Evolutionary conservation across 2,113 vertebrate species (phyloP), one percentile per base, ranked within the genome.

Genomic region (Galemys pyrenaicus): DNA sequence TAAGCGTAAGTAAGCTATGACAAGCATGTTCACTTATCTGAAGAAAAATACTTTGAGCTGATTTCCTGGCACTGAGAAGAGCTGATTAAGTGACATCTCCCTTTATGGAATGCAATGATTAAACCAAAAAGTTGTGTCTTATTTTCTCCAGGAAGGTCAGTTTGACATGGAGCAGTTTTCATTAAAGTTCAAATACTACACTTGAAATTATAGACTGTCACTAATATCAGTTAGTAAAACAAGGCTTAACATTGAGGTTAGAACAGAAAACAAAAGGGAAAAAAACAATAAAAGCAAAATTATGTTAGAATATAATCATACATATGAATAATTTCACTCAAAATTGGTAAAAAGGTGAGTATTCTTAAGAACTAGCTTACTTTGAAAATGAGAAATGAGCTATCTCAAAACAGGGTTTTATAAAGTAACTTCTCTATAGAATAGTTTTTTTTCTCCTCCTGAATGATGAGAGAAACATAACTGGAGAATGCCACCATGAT

Each of bases 11-110:
- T 89, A 97, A 97, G 95, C 95, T 97, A 97, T 97, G 97, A 97
- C 95, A 97, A 98, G 87, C 94, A 96, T 80, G 94, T 83, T 97
- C 97, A 82, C 97, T 98, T 97, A 97, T 98, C 97, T 98, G 98
- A 98, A 97, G 96, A 98, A 98, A 98, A 98, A 96, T 97, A 94
- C 87, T 97, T 91, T 4, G 37, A 97, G 94, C 70, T 91, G 97
- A 97, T 96, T 98, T 97, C 84, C 70, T 98, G 95, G 92, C 85
- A 87, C 37, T 3, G 0, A 92, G 80, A 95, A 96, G 65, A 95
- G 78, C 94, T 98, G 89, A 91, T 39, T 70, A 96, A 97, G 92
- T 82, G 96, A 97, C 97, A 97, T 97, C 96, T 96, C 93, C 89
- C 39, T 94, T 97, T 98, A 94, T 94, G 95, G 97, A 98, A 98